phyloP scores from a whole-genome alignment of 1,140 invertebrate species.

The Drosophila repleta region DNA sequence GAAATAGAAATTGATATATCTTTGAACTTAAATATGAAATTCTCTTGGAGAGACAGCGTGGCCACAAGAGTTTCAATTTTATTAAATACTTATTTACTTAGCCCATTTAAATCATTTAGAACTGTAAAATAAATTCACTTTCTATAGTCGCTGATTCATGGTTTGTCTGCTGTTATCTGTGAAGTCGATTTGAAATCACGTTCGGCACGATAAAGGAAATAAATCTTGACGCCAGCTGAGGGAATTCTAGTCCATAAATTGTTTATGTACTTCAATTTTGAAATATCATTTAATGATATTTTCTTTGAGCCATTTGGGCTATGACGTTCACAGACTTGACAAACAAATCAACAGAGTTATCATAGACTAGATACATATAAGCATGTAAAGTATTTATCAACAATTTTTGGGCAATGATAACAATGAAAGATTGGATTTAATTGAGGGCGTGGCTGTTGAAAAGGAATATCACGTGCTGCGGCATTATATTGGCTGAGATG shows the following conservation, averaged over 20 bases:
- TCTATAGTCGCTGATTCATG: not conserved
- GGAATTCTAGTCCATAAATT: slow-evolving; percentile 1
- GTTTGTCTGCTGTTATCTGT: slow-evolving; percentile 11
- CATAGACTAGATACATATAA: slow-evolving; percentile 7
- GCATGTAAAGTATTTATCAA: not conserved
- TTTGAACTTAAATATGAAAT: slow-evolving; percentile 26
- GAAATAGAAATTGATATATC: not conserved
- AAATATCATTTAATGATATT: slow-evolving; percentile 43
- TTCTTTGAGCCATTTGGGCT: slow-evolving; percentile 26
- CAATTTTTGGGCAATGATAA: not conserved
- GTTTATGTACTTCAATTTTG: slow-evolving; percentile 14
- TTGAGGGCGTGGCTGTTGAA: too few species aligned
- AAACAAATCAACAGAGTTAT: slow-evolving; percentile 44
- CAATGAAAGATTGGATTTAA: not conserved
- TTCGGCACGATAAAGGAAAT: slow-evolving; percentile 22
- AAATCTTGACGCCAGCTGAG: slow-evolving; percentile 1
- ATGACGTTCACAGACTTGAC: slow-evolving; percentile 58
- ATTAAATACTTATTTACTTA: too few species aligned
- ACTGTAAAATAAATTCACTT: not conserved
- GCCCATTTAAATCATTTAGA: too few species aligned
- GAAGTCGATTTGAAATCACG: slow-evolving; percentile 3
- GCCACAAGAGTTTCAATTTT: not conserved
- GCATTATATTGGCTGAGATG: too few species aligned
- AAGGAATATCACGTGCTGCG: too few species aligned
- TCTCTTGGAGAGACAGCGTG: slow-evolving; percentile 20